Percentiles rank a stretch among this genome's conserved stretches.
These are phyloP conservation scores for Ooceraea biroi DNA, from an alignment of 1,140 invertebrate species.

Conservation along the genomic window DNA sequence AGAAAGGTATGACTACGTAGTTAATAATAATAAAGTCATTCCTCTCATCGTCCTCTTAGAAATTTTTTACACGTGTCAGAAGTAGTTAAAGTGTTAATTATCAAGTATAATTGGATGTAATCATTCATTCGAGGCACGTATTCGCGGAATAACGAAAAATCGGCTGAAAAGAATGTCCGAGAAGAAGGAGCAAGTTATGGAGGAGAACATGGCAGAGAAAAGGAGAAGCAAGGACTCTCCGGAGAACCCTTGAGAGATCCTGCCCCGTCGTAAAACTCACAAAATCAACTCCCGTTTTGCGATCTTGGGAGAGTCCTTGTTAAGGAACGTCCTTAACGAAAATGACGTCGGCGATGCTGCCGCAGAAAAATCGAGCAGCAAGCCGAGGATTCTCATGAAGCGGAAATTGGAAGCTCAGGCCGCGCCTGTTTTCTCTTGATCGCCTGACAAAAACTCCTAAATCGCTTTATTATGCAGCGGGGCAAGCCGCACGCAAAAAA, in stretches of 20 bases:
- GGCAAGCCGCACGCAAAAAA: constrained; percentile 36
- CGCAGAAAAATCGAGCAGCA: constrained; percentile 2
- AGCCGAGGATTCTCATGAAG: not conserved
- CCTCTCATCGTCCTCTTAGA: not conserved
- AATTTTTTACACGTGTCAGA: constrained; percentile 39
- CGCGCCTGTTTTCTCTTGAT: constrained; percentile 28
- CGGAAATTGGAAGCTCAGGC: constrained; percentile 45
- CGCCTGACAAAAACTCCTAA: constrained; percentile 47
- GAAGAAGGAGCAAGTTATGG: not conserved
- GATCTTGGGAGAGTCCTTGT: constrained; percentile 40
- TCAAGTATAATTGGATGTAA: not conserved
- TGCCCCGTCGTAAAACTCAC: constrained; percentile 56
- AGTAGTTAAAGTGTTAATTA: constrained; percentile 46
- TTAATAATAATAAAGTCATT: not conserved
- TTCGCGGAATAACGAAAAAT: constrained; percentile 34
- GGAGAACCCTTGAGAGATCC: constrained; percentile 17
- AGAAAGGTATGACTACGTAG: not conserved
- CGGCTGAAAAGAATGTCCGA: not conserved
- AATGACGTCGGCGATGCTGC: constrained; percentile 29
- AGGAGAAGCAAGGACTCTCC: not conserved
- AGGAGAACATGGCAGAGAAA: not conserved
- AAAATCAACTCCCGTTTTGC: constrained; percentile 54
- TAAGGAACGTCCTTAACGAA: constrained; percentile 39
- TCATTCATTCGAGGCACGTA: constrained; percentile 30
- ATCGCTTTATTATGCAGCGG: constrained; percentile 58